Evolutionary conservation across 2,113 vertebrate species (phyloP), one percentile per base, ranked within the genome.

Genomic region (Cinclus mexicanus): DNA sequence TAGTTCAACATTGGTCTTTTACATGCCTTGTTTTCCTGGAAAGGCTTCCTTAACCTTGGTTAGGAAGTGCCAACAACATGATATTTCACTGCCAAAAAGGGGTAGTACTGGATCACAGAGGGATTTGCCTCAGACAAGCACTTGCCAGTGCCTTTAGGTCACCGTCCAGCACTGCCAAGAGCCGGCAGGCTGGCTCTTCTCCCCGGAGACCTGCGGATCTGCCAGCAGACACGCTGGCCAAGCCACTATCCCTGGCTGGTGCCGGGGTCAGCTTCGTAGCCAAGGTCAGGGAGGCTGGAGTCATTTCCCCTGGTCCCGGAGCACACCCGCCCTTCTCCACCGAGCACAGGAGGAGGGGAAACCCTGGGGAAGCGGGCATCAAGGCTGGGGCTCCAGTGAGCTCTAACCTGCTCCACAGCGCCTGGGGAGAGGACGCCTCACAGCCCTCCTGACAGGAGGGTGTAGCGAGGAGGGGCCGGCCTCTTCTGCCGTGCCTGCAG

Each of bases 61-160:
- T 71, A 17, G 18, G 29, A 83, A 59, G 60, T 26, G 71, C 83
- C 87, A 91, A 42, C 69, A 83, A 21, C 46, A 49, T 4, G n/a
- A 24, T 29, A 28, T 35, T 74, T 67, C 29, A 6, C n/a, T 90
- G 90, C 83, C 92, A 88, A 42, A 71, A 55, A 44, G 69, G 76
- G 49, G 79, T 20, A 5, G 16, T 24, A 37, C 23, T 19, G 55
- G 31, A 76, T 95, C 88, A 55, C 56, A 11, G 12, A 39, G 29
- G 67, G 78, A 78, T 81, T 67, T 83, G 89, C 69, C 57, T 90
- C 60, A 41, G 56, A 18, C 55, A 31, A 63, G 15, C 56, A 29
- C 42, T 81, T 67, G 57, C 87, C 90, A 78, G 10, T 46, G 68
- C 65, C 93, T 74, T 86, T 24, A 76, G 87, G 87, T 90, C 91